Base-by-base conservation (phyloP, 1,140 invertebrate genomes). In the Maniola jurtina region DNA sequence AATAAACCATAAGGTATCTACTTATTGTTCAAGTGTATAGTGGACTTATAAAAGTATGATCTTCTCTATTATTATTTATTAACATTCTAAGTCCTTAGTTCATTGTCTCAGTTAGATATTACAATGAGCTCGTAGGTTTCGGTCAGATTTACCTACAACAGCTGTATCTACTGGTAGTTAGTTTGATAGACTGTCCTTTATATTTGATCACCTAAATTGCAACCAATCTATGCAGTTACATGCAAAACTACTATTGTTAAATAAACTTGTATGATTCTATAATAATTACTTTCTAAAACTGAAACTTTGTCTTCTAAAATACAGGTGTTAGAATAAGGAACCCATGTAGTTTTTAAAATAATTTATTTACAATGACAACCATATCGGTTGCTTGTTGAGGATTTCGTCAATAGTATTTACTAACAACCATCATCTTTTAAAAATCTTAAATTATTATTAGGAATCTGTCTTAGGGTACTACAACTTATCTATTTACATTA, bases 381-480 rank as follows among this genome's bases (percentile, higher is more conserved):
- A 55, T 63, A 59, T 16, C 42, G 78, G 79, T 76, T 80, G 71
- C 69, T 72, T 75, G 70, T 73, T 76, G 80, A 74, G 69, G 61
- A 59, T 76, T 76, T 75, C 74, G 68, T 73, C 64, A 60, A 66
- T 50, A 48, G 40, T 57, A 58, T 64, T 58, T 76, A 72, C 75
- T 74, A 79, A 74, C 64, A 75, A 80, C 70, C 65, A 71, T 70
- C 38, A 71, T 75, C 72, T 75, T 64, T 11, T 59, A 74, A 78
- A 79, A 71, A 71, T 80, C 81, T 88, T 86, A 88, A 75, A 81
- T 74, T 88, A 88, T 87, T 88, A 88, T 86, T 89, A 89, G 87
- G 87, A 89, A 89, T 88, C 80, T 86, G 48, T 81, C 82, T 87
- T 89, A 88, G 59, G 84, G 83, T 89, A 64, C 86, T 86, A 88